These are phyloP conservation scores for Cichlasoma orientale DNA, from an alignment of 2,797 vertebrate species.

Conservation along the genomic window DNA sequence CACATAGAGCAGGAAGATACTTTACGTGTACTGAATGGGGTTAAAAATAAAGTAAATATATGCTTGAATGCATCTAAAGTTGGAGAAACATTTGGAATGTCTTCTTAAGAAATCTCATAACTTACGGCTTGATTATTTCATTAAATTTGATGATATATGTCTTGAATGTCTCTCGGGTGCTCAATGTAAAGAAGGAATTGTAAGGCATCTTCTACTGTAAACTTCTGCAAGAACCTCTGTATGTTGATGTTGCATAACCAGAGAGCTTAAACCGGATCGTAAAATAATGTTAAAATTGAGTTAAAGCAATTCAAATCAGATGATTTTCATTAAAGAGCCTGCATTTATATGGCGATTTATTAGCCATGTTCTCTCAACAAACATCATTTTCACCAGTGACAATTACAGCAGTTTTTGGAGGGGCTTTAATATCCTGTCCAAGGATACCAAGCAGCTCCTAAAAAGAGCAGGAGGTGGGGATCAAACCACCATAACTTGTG, in stretches of 20 bases:
- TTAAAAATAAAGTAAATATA: neutral
- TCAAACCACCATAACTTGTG: neutral
- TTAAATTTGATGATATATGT: neutral
- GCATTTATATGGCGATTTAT: too few relatives aligned
- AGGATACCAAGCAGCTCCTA: neutral
- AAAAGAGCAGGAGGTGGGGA: neutral
- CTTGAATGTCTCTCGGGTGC: neutral
- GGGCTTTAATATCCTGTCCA: neutral
- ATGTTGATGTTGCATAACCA: neutral
- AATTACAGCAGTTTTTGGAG: neutral
- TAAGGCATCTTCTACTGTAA: neutral
- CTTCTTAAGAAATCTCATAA: neutral
- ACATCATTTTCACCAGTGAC: too few relatives aligned
- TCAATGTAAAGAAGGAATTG: neutral
- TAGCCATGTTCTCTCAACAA: too few relatives aligned
- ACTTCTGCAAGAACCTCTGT: neutral
- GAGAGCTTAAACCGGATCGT: neutral
- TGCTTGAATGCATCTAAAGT: neutral
- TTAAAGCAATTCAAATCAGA: neutral
- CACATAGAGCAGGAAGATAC: neutral
- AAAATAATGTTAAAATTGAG: neutral
- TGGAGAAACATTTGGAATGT: fast-evolving
- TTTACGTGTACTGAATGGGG: neutral
- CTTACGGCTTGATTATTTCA: neutral
- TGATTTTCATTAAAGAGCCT: neutral